Conservation (phyloP, 1,140 invertebrate genomes). For the Apocrypta bakeri region DNA sequence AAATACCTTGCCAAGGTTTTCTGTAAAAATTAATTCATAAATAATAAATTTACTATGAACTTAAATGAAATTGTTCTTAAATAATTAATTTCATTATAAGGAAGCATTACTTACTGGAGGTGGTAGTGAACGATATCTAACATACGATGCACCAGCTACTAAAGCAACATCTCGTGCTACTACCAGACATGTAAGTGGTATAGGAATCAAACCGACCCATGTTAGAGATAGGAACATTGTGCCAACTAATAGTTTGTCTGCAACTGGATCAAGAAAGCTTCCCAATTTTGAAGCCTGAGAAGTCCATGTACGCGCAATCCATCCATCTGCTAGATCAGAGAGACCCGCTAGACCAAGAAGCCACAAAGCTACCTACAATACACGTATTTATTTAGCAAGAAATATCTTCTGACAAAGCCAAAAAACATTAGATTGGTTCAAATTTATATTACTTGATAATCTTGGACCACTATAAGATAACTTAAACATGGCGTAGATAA, state of each 20-base stretch:
- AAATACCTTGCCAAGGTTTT: slow-evolving; percentile 92
- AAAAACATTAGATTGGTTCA: slow-evolving; percentile 12
- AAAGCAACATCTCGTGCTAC: slow-evolving; percentile 89
- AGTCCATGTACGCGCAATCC: slow-evolving; percentile 93
- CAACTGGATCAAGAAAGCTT: slow-evolving; percentile 96
- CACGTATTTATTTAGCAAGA: slow-evolving; percentile 8
- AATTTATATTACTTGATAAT: slow-evolving; percentile 79
- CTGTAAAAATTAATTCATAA: slow-evolving; percentile 74
- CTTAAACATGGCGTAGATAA: slow-evolving; percentile 89
- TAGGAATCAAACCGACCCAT: slow-evolving; percentile 89
- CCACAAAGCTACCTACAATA: slow-evolving; percentile 65
- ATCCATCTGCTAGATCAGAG: slow-evolving; percentile 85
- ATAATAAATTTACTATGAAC: slow-evolving; percentile 19
- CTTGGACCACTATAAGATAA: slow-evolving; percentile 86
- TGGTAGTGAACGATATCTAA: slow-evolving; percentile 92
- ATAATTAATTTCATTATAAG: not conserved
- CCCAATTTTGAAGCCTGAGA: slow-evolving; percentile 94
- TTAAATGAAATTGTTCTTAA: not conserved
- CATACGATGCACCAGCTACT: slow-evolving; percentile 87
- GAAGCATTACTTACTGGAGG: slow-evolving; percentile 82
- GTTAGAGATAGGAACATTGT: slow-evolving; percentile 92
- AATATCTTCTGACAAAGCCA: slow-evolving; percentile 26
- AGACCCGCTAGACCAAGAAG: slow-evolving; percentile 67
- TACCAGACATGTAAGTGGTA: slow-evolving; percentile 89
- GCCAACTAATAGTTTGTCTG: slow-evolving; percentile 96